Evolutionary conservation across 64 coral and sea anemone genomes (phyloP), one percentile per base, ranked within the genome.

Genomic region (Porites lutea): DNA sequence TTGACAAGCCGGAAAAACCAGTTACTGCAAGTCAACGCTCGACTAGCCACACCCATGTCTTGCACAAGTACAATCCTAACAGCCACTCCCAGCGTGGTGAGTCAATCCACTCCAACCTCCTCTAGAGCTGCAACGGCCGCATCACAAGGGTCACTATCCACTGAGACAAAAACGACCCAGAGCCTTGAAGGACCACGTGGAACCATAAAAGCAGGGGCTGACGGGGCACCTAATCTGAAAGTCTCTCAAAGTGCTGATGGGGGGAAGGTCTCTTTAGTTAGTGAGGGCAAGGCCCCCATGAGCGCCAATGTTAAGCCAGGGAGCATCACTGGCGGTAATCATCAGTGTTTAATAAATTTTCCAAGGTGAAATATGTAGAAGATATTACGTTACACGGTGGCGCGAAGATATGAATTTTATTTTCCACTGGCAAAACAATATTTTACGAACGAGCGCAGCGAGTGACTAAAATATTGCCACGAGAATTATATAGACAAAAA

Each of bases 41-140:
- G 95, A 12, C 19, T 97, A 57, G 86, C 95, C 13, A 86, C 95
- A 10, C 88, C 95, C 14, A 97, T 97, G 95, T 97, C 95, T 2
- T 97, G 95, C 46, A 97, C 95, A 13, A 92, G 81, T 52, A 94
- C 95, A 58, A 94, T 52, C 27, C 75, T 88, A 11, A 83, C 88
- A 5, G 73, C 82, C 21, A 87, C 95, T 13, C 77, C 59, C 13
- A 87, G 71, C 22, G 18, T 13, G 6, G 69, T 73, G 21, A 95
- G 49, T 23, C 81, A 89, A 23, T 70, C 88, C 5, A 85, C 77
- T 63, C 63, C 72, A 21, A 91, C 12, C 71, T 53, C 63, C 54
- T 48, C 57, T 55, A 18, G 85, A 50, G 48, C 22, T 69, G 58
- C 88, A 21, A 74, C 67, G 64, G 61, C 82, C 6, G 69, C 83